These are phyloP conservation scores for Lithobates pipiens DNA, from an alignment of 2,797 vertebrate genomes.

Conservation along the genomic window DNA sequence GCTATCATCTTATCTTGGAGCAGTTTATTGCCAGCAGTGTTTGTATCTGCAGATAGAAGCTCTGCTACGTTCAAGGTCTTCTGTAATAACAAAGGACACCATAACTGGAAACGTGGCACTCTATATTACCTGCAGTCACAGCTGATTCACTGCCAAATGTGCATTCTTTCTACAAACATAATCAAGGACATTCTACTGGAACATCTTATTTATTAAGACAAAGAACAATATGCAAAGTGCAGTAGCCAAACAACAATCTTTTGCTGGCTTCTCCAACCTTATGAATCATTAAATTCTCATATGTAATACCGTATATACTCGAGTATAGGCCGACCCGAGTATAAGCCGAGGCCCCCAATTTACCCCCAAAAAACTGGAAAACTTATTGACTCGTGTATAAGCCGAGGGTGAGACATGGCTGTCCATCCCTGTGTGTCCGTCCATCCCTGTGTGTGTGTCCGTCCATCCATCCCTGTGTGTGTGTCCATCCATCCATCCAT, in stretches of 20 bases:
- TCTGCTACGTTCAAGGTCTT: slow-evolving; percentile 14
- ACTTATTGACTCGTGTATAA: too few species aligned
- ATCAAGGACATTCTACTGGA: neutral
- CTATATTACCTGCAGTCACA: neutral
- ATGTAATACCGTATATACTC: too few species aligned
- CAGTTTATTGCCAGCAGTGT: slow-evolving; percentile 2
- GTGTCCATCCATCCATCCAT: too few species aligned
- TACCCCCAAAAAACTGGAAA: too few species aligned
- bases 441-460: too few species aligned
- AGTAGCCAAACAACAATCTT: neutral
- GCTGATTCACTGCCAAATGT: neutral
- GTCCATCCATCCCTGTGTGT: too few species aligned
- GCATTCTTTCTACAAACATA: neutral
- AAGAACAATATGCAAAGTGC: neutral
- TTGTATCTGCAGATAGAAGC: neutral
- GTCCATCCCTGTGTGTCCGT: too few species aligned
- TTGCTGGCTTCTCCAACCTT: neutral
- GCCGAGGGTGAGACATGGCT: too few species aligned
- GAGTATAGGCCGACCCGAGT: too few species aligned
- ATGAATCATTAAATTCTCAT: neutral
- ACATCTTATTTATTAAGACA: neutral
- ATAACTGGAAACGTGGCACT: neutral
- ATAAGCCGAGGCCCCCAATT: too few species aligned
- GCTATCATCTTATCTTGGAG: slow-evolving; percentile 12
- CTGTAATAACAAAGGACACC: neutral